Percentiles rank a stretch among this genome's conserved stretches.
Conservation (phyloP, 2,888 invertebrate species). For the Polyommatus iphigenia region DNA sequence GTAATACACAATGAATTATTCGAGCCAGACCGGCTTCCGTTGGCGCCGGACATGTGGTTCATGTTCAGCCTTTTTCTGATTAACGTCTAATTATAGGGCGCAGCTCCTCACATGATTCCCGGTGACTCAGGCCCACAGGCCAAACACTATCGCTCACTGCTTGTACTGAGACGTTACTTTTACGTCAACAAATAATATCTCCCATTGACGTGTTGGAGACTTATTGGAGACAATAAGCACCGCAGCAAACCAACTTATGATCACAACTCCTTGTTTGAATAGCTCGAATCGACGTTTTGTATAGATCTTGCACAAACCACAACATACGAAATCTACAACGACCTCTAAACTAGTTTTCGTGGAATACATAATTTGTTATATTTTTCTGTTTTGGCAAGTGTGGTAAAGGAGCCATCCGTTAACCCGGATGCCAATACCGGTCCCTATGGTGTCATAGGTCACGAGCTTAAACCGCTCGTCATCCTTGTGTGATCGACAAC, state of each 20-base stretch:
- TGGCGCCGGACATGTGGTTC: conserved; percentile 68
- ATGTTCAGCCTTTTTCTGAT: conserved; percentile 72
- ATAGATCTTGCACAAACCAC: background rate
- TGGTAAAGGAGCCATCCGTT: conserved; percentile 42
- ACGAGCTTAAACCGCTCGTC: conserved; percentile 33
- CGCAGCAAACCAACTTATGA: background rate
- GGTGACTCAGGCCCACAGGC: conserved; percentile 69
- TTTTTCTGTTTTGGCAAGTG: conserved; percentile 2
- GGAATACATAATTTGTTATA: background rate
- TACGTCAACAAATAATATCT: background rate
- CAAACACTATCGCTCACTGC: conserved; percentile 53
- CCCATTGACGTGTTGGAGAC: too few relatives aligned
- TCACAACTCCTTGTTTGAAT: background rate
- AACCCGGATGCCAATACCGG: conserved; percentile 58
- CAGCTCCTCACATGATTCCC: conserved; percentile 66
- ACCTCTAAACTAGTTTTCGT: conserved; percentile 15
- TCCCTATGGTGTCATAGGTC: conserved; percentile 21
- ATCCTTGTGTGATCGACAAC: conserved; percentile 38
- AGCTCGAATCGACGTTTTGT: background rate
- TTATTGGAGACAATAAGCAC: too few relatives aligned
- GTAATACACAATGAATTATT: conserved; percentile 69
- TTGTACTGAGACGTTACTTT: background rate
- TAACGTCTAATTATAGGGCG: conserved; percentile 76
- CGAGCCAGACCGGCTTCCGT: conserved; percentile 72
- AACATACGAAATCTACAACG: background rate